phyloP scores from a whole-genome alignment of 1,140 invertebrate genomes.

The Dreissena rostriformis region DNA sequence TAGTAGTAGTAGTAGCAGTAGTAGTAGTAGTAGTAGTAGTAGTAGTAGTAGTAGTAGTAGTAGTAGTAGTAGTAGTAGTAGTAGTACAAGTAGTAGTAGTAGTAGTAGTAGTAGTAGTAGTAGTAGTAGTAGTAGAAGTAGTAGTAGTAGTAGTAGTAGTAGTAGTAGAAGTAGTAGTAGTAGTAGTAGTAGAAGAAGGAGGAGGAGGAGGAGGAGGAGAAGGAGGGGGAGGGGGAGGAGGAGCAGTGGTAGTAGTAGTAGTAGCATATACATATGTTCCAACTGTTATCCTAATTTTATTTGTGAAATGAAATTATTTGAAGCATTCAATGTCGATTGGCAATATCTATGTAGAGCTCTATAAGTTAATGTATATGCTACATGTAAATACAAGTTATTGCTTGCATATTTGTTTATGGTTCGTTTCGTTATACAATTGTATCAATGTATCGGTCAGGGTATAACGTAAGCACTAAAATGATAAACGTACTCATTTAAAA shows the following conservation, averaged over 20 bases:
- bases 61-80: slow-evolving; percentile 6
- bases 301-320: too few relatives aligned
- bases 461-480: too few relatives aligned
- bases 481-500: too few relatives aligned
- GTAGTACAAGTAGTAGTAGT: neutral
- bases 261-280: too few relatives aligned
- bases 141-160: neutral
- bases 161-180: slow-evolving; percentile 2
- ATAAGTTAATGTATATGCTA: too few relatives aligned
- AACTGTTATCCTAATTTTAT: too few relatives aligned
- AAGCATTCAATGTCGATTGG: too few relatives aligned
- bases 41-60: slow-evolving; percentile 6
- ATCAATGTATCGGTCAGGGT: too few relatives aligned
- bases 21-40: slow-evolving; percentile 6
- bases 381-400: too few relatives aligned
- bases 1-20: slow-evolving; percentile 3
- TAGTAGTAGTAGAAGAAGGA: neutral
- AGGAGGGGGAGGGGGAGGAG: neutral
- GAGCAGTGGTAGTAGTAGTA: neutral
- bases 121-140: neutral
- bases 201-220: neutral
- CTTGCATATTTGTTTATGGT: too few relatives aligned
- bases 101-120: slow-evolving; percentile 3
- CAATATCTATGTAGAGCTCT: too few relatives aligned
- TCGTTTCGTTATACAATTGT: too few relatives aligned